phyloP scores from a whole-genome alignment of 2,797 vertebrate species.

The Pithecia hirsuta region DNA sequence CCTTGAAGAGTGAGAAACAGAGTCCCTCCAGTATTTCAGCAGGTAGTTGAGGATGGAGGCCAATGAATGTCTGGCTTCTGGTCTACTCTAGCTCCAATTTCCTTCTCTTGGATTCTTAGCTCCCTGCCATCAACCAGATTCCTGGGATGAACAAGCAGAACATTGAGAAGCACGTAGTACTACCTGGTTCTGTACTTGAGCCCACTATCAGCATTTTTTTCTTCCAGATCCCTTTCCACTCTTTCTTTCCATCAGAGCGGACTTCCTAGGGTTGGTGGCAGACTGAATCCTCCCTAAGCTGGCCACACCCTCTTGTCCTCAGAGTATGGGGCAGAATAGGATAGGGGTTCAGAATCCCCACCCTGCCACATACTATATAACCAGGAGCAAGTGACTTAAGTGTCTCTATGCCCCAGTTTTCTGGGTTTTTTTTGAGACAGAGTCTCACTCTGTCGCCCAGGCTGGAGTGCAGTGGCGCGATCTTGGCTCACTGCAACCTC shows the following conservation, averaged over 20 bases:
- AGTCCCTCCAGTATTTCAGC: not conserved
- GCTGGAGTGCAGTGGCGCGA: too few species aligned
- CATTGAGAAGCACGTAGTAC: not conserved
- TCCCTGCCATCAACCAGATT: not conserved
- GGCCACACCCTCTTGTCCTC: not conserved
- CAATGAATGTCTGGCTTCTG: not conserved
- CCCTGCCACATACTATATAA: not conserved
- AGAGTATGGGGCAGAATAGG: not conserved
- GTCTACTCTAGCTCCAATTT: not conserved
- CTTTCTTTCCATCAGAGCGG: not conserved
- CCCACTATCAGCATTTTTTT: not conserved
- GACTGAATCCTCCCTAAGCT: not conserved
- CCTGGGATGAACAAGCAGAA: not conserved
- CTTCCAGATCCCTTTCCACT: not conserved
- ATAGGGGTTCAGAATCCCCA: not conserved
- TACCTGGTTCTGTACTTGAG: not conserved
- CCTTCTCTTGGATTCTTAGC: not conserved
- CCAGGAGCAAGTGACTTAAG: not conserved
- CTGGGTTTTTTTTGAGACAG: too few species aligned
- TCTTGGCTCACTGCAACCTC: too few species aligned
- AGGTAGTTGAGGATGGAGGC: not conserved
- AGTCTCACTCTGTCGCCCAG: too few species aligned
- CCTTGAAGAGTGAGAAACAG: not conserved
- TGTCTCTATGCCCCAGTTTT: not conserved
- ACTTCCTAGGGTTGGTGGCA: not conserved